Evolutionary conservation across 2,888 invertebrate species (phyloP), one percentile per base, ranked within the genome.

Genomic region (Stenotaenia linearis): DNA sequence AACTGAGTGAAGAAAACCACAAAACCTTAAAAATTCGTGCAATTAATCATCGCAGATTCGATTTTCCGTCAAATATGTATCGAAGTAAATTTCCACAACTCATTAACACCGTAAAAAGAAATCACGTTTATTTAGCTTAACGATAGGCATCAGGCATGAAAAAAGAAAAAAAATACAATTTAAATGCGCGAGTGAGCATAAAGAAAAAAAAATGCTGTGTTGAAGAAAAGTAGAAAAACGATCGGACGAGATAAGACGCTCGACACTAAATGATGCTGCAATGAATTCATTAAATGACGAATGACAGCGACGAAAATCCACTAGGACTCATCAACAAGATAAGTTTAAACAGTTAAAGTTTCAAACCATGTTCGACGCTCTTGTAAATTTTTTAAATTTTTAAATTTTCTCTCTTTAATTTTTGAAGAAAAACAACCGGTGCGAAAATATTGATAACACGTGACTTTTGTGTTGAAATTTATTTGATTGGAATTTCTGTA

Each of bases 261-360:
- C 61, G 61, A 61, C 61, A 61, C 61, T 61, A 61, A 61, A 61
- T 61, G 61, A 61, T 61, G 61, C 25, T 25, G 61, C 61, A 61
- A 61, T 61, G 61, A 61, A 61, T 61, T 61, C 61, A 61, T 61
- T 61, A 61, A 61, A 61, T 23, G 61, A 25, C 61, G 61, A 61
- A 9, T 61, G 61, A 61, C 61, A 61, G 61, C 61, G 7, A 61
- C 25, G 61, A 25, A 61, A 61, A 61, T 61, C 61, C 25, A 61
- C 61, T 21, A 61, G 61, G 61, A 61, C 61, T 61, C 61, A 61
- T 61, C 61, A 61, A 61, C 61, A 61, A 61, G 61, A 61, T 61
- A 61, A 61, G 61, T 61, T 25, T 23, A 61, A 61, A 56, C 15
- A 61, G 61, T 61, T 23, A 23, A 45, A 25, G 25, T 61, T 25